Percentiles rank a stretch among this genome's conserved stretches.
These are phyloP conservation scores for Gambusia yucatana DNA, from an alignment of 2,797 vertebrate species.

Conservation along the genomic window DNA sequence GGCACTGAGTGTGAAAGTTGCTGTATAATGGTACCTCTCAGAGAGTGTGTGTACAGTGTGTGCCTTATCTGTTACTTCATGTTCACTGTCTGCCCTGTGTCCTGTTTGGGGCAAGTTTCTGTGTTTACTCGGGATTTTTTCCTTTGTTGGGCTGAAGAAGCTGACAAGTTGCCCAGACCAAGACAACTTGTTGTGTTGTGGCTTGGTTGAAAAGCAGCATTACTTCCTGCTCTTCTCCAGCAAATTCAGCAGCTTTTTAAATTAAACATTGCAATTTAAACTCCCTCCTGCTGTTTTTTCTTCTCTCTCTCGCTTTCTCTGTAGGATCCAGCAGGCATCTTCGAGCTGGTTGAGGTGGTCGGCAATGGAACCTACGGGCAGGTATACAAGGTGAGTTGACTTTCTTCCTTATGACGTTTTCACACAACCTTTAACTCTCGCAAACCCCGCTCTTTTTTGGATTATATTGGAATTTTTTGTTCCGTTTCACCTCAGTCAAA, in stretches of 20 bases:
- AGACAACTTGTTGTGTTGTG: not conserved
- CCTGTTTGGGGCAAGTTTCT: conserved; percentile 18
- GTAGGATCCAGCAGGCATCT: conserved; percentile 94
- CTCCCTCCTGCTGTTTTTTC: not conserved
- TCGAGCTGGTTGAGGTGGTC: conserved; percentile 93
- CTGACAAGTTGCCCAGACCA: conserved; percentile 35
- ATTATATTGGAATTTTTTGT: not conserved
- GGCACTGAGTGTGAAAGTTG: not conserved
- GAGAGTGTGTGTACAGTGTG: not conserved
- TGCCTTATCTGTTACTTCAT: not conserved
- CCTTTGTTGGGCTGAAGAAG: conserved; percentile 17
- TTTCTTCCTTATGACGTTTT: not conserved
- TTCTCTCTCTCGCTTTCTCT: conserved; percentile 8
- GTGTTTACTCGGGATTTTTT: conserved; percentile 39
- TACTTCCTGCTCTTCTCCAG: not conserved
- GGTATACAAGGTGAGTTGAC: conserved; percentile 91
- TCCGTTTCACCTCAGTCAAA: not conserved
- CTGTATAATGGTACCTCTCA: not conserved
- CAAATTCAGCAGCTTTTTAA: not conserved
- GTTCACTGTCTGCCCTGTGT: conserved; percentile 17
- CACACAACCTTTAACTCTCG: not conserved
- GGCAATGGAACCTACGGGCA: conserved; percentile 95
- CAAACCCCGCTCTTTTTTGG: not conserved
- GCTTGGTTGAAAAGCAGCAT: not conserved
- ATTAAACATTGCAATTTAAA: not conserved